Base-by-base conservation (phyloP, 2,888 invertebrate species). In the Pyralis farinalis region DNA sequence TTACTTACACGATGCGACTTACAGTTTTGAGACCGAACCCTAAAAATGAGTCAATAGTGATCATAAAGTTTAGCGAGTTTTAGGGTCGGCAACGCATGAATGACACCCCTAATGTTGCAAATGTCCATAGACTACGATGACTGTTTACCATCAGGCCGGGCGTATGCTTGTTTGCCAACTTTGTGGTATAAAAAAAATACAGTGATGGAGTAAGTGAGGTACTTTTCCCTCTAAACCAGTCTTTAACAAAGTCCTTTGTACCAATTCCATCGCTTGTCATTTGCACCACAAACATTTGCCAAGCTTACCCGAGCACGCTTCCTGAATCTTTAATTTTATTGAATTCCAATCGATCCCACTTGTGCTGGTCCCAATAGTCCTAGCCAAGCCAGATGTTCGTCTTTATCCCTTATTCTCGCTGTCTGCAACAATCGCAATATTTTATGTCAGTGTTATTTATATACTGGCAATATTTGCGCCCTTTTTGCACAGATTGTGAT, bases 281-380 rank as follows among this genome's bases (percentile, higher is more conserved):
- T 66, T 60, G 25, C 3, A 32, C 54, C 61, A 40, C 39, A 44
- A 43, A 44, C 45, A 49, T 49, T 55, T 45, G 33, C 50, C 43
- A 57, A 65, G 63, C 66, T 63, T 61, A 53, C 58, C 64, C 53
- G 55, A 53, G 64, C 65, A 78, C 78, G 80, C 71, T 69, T 60
- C 58, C 66, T 78, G 80, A 80, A 82, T 80, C 62, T 75, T 78
- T 80, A 80, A 82, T 82, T 76, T 77, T 74, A 80, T 80, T 71
- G 77, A 74, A 80, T 75, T 76, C 68, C 72, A 63, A 79, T 81
- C 73, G 75, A 73, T 70, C 63, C 59, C 58, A 59, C 58, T 62
- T 51, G 46, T 42, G 45, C 42, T 42, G 48, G 52, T 44, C 46
- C 11, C 35, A 36, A 27, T 20, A 16, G 16, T 16, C 4, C 16